Evolutionary conservation across 2,888 invertebrate species (phyloP), one percentile per base, ranked within the genome.

Genomic region (Epinotia bilunana): DNA sequence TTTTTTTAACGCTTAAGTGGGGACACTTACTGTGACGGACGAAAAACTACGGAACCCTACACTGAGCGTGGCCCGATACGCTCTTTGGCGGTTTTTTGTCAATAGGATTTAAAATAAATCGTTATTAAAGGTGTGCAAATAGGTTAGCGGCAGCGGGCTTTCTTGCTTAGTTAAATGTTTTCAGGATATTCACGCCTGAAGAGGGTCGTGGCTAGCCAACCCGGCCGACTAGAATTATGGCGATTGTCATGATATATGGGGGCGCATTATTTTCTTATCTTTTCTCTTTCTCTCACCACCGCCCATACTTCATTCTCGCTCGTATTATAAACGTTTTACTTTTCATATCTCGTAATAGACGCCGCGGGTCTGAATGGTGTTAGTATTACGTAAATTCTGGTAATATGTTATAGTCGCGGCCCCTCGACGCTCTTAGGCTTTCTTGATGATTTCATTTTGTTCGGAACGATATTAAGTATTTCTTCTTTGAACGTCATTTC

Each of bases 201-300:
- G 87, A 92, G 92, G 93, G 93, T 92, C 89, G 86, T 83, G 88
- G 89, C 87, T 88, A 87, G 87, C 86, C 85, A 84, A 78, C 84
- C 86, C 80, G 84, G 86, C 87, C 88, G 87, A 83, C 86, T 87
- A 88, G 90, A 92, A 91, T 92, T 92, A 89, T 89, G 87, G 92
- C 91, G 93, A 92, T 93, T 93, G 91, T 87, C 89, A 93, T 94
- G 93, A 94, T 93, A 93, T 94, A 94, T 92, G 92, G 87, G 87
- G 87, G 90, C 86, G 93, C 90, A 93, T 94, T 94, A 93, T 93
- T 92, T 93, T 92, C 94, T 93, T 93, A 93, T 94, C 94, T 92
- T 91, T 90, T 91, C 91, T 91, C 91, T 91, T 91, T 91, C 92
- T 93, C 91, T 91, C 92, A 91, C 90, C 90, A 90, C 89, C 88